Evolutionary conservation across 2,797 vertebrate species (phyloP).

Genomic region (Pangasius djambal): DNA sequence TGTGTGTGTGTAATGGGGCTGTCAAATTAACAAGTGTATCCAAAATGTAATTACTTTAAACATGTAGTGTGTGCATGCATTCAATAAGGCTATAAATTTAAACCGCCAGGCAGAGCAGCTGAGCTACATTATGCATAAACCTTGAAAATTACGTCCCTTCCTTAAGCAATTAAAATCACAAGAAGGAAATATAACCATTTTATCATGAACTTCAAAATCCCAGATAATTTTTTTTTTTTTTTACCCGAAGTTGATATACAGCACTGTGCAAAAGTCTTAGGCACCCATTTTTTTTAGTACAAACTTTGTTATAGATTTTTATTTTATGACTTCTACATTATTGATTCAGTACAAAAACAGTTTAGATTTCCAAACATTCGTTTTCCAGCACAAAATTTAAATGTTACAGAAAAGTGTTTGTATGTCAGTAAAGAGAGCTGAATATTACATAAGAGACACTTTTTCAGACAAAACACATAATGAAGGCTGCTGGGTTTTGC

Average conservation of each 20-base stretch:
- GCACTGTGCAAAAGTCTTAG: too few relatives aligned
- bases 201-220: neutral
- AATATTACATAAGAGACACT: too few relatives aligned
- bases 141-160: neutral
- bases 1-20: neutral
- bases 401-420: too few relatives aligned
- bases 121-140: neutral
- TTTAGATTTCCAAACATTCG: too few relatives aligned
- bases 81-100: neutral
- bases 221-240: neutral
- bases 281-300: too few relatives aligned
- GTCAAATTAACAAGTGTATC: neutral
- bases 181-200: neutral
- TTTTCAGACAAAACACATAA: too few relatives aligned
- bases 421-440: too few relatives aligned
- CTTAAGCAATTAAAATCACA: neutral
- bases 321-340: too few relatives aligned
- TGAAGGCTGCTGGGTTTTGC: too few relatives aligned
- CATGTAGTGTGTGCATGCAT: neutral
- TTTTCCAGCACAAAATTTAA: too few relatives aligned
- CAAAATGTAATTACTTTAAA: slow-evolving; percentile 7
- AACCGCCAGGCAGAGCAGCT: neutral
- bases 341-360: too few relatives aligned
- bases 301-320: too few relatives aligned
- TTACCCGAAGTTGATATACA: neutral